Conservation (phyloP, 2,797 vertebrate genomes). For the Parauchenoglanis punctatus region DNA sequence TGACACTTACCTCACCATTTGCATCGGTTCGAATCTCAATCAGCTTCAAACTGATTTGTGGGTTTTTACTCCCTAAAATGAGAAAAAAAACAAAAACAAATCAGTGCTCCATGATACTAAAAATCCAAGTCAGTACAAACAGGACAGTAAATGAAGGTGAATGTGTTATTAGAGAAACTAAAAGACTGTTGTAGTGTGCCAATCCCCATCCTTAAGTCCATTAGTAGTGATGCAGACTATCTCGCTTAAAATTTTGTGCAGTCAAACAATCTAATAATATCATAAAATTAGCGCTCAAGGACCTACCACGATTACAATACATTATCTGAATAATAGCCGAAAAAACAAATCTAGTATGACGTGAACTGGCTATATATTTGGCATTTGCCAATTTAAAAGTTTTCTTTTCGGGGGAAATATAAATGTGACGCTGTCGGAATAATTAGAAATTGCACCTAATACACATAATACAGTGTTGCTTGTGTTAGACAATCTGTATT, state of each 20-base stretch:
- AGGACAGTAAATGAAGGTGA: not conserved
- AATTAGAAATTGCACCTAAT: not conserved
- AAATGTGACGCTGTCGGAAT: not conserved
- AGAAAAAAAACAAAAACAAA: not conserved
- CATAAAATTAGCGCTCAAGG: not conserved
- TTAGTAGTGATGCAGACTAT: not conserved
- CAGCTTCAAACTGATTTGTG: constrained; percentile 90
- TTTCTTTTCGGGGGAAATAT: not conserved
- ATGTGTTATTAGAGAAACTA: not conserved
- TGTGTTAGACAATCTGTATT: not conserved
- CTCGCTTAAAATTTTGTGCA: not conserved
- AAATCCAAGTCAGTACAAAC: not conserved
- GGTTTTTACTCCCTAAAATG: constrained; percentile 92
- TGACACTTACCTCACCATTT: constrained; percentile 82
- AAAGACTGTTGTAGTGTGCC: not conserved
- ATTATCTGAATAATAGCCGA: not conserved
- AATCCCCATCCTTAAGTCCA: not conserved
- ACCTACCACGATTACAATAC: not conserved
- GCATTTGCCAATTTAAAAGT: not conserved
- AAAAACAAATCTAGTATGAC: not conserved
- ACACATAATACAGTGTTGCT: not conserved
- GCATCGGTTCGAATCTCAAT: constrained; percentile 87
- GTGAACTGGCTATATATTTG: not conserved
- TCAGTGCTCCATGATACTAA: not conserved
- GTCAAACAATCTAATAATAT: not conserved